Percentiles rank a stretch among this genome's conserved stretches.
phyloP scores from a whole-genome alignment of 2,888 invertebrate genomes.

The Anoplius nigerrimus region DNA sequence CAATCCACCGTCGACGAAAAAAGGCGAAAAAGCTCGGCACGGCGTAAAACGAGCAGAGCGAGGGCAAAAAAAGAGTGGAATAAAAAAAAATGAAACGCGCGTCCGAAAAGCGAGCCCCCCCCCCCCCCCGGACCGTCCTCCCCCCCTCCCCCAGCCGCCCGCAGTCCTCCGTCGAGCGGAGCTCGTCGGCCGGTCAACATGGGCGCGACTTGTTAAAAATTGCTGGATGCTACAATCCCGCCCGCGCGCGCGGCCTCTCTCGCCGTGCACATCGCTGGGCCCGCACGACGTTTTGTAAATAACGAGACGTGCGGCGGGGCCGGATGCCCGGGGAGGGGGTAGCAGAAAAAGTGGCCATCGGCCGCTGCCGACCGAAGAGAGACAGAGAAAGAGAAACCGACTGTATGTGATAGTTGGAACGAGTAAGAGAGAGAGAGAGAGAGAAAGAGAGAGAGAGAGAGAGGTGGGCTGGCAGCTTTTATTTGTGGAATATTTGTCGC shows the following conservation, averaged over 20 bases:
- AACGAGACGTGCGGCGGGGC: conserved; percentile 29
- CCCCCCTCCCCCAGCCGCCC: conserved; percentile 12
- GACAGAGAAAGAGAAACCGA: conserved; percentile 11
- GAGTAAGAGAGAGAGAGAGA: neutral
- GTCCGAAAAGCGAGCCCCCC: conserved; percentile 32
- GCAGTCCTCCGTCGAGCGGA: neutral
- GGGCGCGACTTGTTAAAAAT: conserved; percentile 59
- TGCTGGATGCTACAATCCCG: conserved; percentile 38
- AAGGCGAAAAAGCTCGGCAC: conserved; percentile 50
- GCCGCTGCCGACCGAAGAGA: neutral
- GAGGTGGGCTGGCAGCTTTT: conserved; percentile 52
- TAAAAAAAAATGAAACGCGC: conserved; percentile 53
- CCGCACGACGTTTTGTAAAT: conserved; percentile 53
- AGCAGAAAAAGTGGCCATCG: neutral
- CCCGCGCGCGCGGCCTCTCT: conserved; percentile 23
- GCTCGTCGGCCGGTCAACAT: conserved; percentile 47
- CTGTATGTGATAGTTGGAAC: too few relatives aligned
- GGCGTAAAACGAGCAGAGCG: conserved; percentile 55
- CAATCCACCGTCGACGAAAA: conserved; percentile 65
- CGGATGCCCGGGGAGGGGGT: conserved; percentile 23
- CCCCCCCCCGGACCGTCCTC: conserved; percentile 7
- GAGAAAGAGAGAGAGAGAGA: conserved; percentile 12
- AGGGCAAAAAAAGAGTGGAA: conserved; percentile 42
- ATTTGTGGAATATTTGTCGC: conserved; percentile 64
- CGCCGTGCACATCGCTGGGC: conserved; percentile 15